phyloP scores from a whole-genome alignment of 2,113 vertebrate genomes.

The Ammospiza caudacuta region DNA sequence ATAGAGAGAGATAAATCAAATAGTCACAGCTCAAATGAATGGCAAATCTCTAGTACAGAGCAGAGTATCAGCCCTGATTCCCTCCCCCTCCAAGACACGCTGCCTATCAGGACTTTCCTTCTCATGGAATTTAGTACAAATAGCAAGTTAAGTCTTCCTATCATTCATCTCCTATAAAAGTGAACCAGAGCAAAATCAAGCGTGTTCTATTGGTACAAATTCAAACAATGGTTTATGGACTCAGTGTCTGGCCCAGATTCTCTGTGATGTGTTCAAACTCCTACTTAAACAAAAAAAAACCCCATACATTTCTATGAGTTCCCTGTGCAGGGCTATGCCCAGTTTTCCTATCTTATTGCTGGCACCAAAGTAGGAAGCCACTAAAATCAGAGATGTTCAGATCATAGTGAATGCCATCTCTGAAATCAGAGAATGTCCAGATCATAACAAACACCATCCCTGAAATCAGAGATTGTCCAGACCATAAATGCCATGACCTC shows the following conservation, averaged over 20 bases:
- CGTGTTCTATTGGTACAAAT: neutral
- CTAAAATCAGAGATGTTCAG: neutral
- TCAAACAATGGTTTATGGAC: neutral
- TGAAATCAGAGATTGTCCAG: neutral
- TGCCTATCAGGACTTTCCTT: neutral
- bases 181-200: neutral
- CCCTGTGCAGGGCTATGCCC: neutral
- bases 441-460: neutral
- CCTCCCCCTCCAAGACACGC: neutral
- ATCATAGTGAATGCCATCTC: too few relatives aligned
- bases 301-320: neutral
- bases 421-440: neutral
- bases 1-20: neutral
- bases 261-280: neutral
- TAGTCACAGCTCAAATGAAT: neutral
- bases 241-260: neutral
- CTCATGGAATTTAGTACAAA: neutral
- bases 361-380: neutral
- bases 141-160: neutral
- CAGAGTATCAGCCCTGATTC: neutral
- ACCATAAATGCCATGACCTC: neutral
- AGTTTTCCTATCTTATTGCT: neutral
- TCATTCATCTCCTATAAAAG: neutral
- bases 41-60: neutral
- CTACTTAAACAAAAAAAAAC: neutral